Evolutionary conservation across 2,797 vertebrate genomes (phyloP).

Genomic region (Crocidura indochinensis): DNA sequence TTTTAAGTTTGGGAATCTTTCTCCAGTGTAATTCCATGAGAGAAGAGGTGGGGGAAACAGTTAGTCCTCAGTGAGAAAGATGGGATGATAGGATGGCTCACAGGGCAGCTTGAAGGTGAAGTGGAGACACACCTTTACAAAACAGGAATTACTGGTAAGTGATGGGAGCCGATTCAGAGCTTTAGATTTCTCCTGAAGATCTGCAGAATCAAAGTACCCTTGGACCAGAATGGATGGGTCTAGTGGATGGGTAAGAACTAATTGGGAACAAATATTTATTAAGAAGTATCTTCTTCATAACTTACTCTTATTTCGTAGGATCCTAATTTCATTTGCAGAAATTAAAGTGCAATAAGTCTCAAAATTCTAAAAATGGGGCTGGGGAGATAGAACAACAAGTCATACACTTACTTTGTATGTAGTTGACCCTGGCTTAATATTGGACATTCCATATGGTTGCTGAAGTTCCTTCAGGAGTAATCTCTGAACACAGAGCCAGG

Average conservation of each 20-base stretch:
- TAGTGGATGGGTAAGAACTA: background rate
- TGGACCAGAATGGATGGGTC: background rate
- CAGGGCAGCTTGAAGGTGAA: background rate
- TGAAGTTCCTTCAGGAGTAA: no score
- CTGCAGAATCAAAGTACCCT: slow-evolving; percentile 44
- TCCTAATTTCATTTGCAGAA: background rate
- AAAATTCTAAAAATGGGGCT: background rate
- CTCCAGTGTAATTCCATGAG: background rate
- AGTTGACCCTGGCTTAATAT: no score
- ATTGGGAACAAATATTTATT: background rate
- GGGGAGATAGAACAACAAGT: no score
- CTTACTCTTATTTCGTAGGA: background rate
- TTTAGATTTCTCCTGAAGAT: slow-evolving; percentile 16
- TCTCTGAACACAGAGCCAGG: no score
- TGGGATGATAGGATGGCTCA: background rate
- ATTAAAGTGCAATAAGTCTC: background rate
- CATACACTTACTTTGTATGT: no score
- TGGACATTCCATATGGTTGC: no score
- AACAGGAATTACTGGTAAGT: slow-evolving; percentile 45
- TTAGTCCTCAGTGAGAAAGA: background rate
- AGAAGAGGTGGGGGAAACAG: background rate
- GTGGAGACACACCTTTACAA: background rate
- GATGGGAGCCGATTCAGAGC: slow-evolving; percentile 33
- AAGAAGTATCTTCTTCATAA: background rate
- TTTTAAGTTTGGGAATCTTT: background rate